These are phyloP conservation scores for Steinernema hermaphroditum DNA, from an alignment of 2,888 invertebrate genomes.

Conservation along the genomic window DNA sequence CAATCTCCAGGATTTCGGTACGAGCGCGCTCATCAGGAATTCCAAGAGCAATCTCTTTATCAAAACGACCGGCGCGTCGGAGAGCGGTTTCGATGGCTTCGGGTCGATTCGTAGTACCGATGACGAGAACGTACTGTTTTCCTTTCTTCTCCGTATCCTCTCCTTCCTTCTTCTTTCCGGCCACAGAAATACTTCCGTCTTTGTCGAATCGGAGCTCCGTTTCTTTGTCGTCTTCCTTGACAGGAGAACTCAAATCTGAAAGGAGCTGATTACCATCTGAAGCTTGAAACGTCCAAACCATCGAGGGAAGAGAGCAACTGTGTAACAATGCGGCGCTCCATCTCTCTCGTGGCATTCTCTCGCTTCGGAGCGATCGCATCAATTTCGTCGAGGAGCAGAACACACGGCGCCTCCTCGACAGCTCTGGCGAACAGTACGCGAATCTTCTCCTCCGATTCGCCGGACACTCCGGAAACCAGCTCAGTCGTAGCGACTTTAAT, in stretches of 20 bases:
- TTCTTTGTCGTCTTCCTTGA: conserved; percentile 45
- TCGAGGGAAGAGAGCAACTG: conserved; percentile 88
- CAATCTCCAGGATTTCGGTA: conserved; percentile 56
- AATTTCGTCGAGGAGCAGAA: conserved; percentile 81
- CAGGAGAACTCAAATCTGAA: conserved; percentile 49
- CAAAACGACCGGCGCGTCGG: conserved; percentile 87
- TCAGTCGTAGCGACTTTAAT: conserved; percentile 88
- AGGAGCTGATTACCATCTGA: background rate
- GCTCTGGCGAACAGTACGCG: conserved; percentile 88
- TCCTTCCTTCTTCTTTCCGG: conserved; percentile 9
- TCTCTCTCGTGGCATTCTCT: conserved; percentile 86
- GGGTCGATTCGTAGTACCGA: conserved; percentile 93
- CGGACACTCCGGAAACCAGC: conserved; percentile 88
- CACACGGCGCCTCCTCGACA: conserved; percentile 55
- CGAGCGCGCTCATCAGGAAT: conserved; percentile 86
- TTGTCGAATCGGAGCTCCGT: conserved; percentile 46
- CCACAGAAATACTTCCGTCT: conserved; percentile 48
- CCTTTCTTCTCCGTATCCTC: conserved; percentile 27
- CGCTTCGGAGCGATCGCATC: conserved; percentile 91
- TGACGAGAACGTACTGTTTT: conserved; percentile 69
- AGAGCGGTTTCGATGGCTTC: conserved; percentile 89
- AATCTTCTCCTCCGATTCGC: conserved; percentile 90
- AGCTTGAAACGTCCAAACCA: conserved; percentile 69
- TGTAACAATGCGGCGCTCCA: conserved; percentile 92
- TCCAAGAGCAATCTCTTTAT: conserved; percentile 87